These are phyloP conservation scores for Perizoma flavofasciatum DNA, from an alignment of 2,888 invertebrate species.

Conservation along the genomic window DNA sequence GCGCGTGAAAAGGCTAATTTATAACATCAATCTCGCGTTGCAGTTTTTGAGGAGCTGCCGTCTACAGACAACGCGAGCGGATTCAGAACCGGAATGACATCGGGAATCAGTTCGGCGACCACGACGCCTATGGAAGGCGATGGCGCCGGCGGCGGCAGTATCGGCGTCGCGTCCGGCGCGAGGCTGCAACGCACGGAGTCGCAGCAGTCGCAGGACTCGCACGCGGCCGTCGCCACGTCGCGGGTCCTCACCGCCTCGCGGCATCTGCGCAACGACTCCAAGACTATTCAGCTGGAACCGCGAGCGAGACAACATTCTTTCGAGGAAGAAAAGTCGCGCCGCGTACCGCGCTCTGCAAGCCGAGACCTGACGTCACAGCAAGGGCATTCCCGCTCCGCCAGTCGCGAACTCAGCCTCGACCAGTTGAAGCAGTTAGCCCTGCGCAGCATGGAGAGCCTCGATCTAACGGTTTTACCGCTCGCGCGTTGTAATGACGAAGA, in stretches of 20 bases:
- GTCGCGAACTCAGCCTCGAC: constrained; percentile 77
- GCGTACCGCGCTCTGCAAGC: constrained; percentile 68
- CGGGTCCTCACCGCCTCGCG: constrained; percentile 79
- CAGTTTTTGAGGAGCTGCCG: constrained; percentile 91
- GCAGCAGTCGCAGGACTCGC: constrained; percentile 68
- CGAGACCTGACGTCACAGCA: constrained; percentile 62
- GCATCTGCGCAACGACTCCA: constrained; percentile 85
- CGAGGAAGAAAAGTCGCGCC: constrained; percentile 53
- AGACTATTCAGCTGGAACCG: constrained; percentile 85
- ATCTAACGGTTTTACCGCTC: constrained; percentile 69
- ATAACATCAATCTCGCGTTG: constrained; percentile 27
- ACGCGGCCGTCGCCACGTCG: constrained; percentile 52
- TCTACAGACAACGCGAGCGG: constrained; percentile 81
- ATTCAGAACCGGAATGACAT: constrained; percentile 68
- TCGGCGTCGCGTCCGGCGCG: constrained; percentile 37
- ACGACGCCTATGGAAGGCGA: constrained; percentile 66
- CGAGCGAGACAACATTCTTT: constrained; percentile 74
- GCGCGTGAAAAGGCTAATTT: no score
- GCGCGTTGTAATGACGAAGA: constrained; percentile 71
- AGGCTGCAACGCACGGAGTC: constrained; percentile 73
- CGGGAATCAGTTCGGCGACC: constrained; percentile 69
- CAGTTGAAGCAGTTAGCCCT: constrained; percentile 75
- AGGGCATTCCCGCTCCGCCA: constrained; percentile 80
- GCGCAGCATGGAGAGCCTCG: constrained; percentile 76
- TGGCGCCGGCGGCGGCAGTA: constrained; percentile 27